Evolutionary conservation across 2,888 invertebrate species (phyloP).

Genomic region (Mesorhabditis belari): DNA sequence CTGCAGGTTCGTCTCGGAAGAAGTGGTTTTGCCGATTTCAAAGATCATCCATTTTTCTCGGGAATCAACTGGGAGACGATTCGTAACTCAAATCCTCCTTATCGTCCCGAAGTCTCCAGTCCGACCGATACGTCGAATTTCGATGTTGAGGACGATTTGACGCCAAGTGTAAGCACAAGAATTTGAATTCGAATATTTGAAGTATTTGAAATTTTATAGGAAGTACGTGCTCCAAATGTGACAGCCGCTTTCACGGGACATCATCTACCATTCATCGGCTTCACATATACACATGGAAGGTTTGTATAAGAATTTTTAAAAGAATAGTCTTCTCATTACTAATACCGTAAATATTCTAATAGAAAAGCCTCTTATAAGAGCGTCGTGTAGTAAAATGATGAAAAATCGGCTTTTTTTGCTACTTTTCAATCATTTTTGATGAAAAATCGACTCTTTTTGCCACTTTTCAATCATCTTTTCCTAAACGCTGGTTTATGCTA

Average conservation of each 20-base stretch:
- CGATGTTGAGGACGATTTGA: conserved; percentile 69
- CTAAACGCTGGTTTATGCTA: too few species aligned
- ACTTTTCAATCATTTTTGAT: too few species aligned
- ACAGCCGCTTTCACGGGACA: conserved; percentile 92
- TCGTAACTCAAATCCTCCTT: conserved; percentile 63
- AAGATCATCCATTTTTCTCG: conserved; percentile 86
- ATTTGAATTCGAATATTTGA: conserved; percentile 37
- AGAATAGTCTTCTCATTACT: not conserved
- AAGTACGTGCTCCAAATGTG: conserved; percentile 85
- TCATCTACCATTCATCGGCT: conserved; percentile 94
- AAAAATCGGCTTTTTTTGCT: too few species aligned
- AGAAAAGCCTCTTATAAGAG: too few species aligned
- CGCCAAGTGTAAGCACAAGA: conserved; percentile 54
- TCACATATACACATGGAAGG: conserved; percentile 70
- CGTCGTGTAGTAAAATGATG: not conserved
- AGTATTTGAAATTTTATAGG: conserved; percentile 55
- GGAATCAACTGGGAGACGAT: conserved; percentile 85
- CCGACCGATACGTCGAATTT: conserved; percentile 99
- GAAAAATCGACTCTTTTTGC: too few species aligned
- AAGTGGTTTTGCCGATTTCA: conserved; percentile 90
- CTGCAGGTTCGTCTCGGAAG: conserved; percentile 72
- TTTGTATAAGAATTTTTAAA: not conserved
- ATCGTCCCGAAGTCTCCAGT: conserved; percentile 71
- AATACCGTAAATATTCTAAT: not conserved
- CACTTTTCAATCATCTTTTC: too few species aligned